Conservation (phyloP, 2,113 vertebrate species). For the Potamarius usumacintae region DNA sequence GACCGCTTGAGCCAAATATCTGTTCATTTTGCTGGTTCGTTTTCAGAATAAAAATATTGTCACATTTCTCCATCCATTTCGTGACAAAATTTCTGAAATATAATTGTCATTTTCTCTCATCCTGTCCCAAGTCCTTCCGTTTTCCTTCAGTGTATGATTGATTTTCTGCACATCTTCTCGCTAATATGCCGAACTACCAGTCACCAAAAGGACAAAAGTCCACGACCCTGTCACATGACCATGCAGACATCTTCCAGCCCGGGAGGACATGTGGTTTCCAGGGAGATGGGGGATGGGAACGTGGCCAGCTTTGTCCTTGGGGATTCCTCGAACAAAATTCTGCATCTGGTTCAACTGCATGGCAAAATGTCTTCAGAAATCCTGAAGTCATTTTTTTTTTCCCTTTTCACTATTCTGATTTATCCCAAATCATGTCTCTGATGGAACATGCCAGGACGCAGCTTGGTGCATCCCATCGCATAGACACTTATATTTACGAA, state of each 20-base stretch:
- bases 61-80: neutral
- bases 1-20: neutral
- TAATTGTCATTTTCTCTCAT: neutral
- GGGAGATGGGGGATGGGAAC: neutral
- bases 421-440: neutral
- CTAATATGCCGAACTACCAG: neutral
- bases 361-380: neutral
- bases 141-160: neutral
- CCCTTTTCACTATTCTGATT: neutral
- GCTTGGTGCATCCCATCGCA: too few species aligned
- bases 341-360: conserved; percentile 15
- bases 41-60: neutral
- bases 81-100: neutral
- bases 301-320: conserved; percentile 4
- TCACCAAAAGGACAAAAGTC: neutral
- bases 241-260: neutral
- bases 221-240: conserved; percentile 5
- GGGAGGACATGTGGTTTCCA: neutral
- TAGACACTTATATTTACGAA: neutral
- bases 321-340: conserved; percentile 1
- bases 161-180: neutral
- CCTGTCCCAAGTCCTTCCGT: neutral
- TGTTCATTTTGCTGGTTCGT: neutral
- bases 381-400: neutral
- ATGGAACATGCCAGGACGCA: neutral